These are phyloP conservation scores for Chrysomela aeneicollis DNA, from an alignment of 2,888 invertebrate genomes.

Conservation along the genomic window DNA sequence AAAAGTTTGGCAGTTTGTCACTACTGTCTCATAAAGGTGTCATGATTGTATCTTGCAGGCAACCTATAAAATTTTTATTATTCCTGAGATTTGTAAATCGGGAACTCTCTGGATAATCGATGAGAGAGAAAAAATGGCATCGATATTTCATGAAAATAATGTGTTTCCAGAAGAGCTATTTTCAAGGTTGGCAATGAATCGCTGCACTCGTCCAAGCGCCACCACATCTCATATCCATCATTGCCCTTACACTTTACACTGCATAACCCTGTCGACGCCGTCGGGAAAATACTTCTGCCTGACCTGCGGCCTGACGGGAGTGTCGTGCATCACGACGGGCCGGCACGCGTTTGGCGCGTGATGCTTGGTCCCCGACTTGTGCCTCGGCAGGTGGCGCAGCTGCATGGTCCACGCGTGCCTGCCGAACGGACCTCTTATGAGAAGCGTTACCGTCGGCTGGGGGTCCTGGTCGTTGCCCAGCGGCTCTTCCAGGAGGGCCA, in stretches of 20 bases:
- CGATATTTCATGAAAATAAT: too few species aligned
- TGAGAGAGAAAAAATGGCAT: too few species aligned
- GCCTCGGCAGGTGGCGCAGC: slow-evolving; percentile 84
- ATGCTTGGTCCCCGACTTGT: slow-evolving; percentile 75
- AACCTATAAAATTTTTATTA: too few species aligned
- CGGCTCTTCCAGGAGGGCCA: slow-evolving; percentile 91
- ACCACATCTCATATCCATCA: too few species aligned
- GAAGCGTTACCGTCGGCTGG: slow-evolving; percentile 87
- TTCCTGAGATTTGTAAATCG: too few species aligned
- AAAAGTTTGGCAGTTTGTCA: too few species aligned
- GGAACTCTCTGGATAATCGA: too few species aligned
- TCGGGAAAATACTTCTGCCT: slow-evolving; percentile 83
- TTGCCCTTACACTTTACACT: slow-evolving; percentile 77
- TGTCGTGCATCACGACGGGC: slow-evolving; percentile 79
- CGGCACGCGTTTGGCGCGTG: slow-evolving; percentile 72
- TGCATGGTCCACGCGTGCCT: slow-evolving; percentile 95
- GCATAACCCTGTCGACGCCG: slow-evolving; percentile 78
- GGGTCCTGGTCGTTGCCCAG: slow-evolving; percentile 85
- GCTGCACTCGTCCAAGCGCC: too few species aligned
- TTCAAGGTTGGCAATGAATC: too few species aligned
- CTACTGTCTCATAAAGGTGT: too few species aligned
- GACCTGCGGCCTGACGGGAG: slow-evolving; percentile 71
- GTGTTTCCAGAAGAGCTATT: too few species aligned
- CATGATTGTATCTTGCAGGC: too few species aligned
- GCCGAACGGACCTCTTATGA: slow-evolving; percentile 93